Percentiles rank a stretch among this genome's conserved stretches.
phyloP scores from a whole-genome alignment of 2,888 invertebrate genomes.

The Atethmia centrago region DNA sequence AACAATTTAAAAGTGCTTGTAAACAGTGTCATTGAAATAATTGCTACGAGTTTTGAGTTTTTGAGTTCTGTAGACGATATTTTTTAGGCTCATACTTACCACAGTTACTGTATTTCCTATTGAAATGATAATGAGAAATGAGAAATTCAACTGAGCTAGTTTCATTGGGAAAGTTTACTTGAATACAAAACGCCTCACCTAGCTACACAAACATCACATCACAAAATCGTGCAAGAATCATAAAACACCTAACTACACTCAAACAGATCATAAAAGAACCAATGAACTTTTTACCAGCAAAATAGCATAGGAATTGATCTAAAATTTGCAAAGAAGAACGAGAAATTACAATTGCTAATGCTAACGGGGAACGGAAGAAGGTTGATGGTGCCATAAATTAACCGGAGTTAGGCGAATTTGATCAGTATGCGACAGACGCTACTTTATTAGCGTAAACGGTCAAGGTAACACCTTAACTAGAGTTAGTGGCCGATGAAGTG shows the following conservation, averaged over 20 bases:
- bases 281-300: conserved; percentile 27
- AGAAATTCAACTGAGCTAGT: not conserved
- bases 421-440: conserved; percentile 59
- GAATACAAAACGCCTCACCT: not conserved
- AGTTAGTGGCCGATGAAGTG: conserved; percentile 43
- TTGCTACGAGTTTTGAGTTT: not conserved
- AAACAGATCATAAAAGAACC: conserved; percentile 41
- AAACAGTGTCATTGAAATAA: not conserved
- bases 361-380: conserved; percentile 60
- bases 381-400: conserved; percentile 68
- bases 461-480: conserved; percentile 57
- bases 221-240: conserved; percentile 45
- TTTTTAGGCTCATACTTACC: not conserved
- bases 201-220: not conserved
- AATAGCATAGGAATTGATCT: conserved; percentile 42
- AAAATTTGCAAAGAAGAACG: conserved; percentile 48
- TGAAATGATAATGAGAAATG: not conserved
- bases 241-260: conserved; percentile 41
- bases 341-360: conserved; percentile 70
- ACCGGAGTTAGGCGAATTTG: conserved; percentile 57
- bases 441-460: conserved; percentile 65
- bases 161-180: not conserved
- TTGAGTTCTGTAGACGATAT: not conserved
- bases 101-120: not conserved
- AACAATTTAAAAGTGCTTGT: not conserved